phyloP scores from a whole-genome alignment of 2,888 invertebrate genomes.

The Noctua pronuba region DNA sequence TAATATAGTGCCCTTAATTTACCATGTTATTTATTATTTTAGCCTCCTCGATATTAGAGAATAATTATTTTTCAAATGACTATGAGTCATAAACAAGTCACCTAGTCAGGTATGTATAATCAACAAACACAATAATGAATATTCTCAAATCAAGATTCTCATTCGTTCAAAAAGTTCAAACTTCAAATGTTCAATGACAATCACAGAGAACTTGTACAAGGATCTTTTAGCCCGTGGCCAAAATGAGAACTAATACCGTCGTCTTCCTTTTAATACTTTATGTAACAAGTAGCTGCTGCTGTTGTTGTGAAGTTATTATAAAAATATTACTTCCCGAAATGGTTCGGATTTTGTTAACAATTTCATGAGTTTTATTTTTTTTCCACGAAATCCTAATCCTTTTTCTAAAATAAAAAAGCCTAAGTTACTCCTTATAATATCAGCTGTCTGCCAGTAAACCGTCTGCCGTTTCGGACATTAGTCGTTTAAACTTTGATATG shows the following conservation, averaged over 20 bases:
- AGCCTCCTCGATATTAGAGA: not conserved
- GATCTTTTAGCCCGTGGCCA: not conserved
- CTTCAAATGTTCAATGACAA: slow-evolving; percentile 27
- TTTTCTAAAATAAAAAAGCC: too few species aligned
- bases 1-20: slow-evolving; percentile 8
- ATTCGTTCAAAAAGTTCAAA: slow-evolving; percentile 22
- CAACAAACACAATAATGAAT: not conserved
- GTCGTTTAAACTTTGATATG: too few species aligned
- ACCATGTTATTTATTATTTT: slow-evolving; percentile 35
- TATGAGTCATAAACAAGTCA: slow-evolving; percentile 37
- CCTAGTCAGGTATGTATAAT: not conserved
- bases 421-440: too few species aligned
- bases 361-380: too few species aligned
- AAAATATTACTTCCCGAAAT: too few species aligned
- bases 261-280: not conserved
- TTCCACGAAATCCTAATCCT: too few species aligned
- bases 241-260: not conserved
- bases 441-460: too few species aligned
- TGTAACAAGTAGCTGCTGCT: too few species aligned
- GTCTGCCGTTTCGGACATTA: too few species aligned
- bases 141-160: slow-evolving; percentile 8
- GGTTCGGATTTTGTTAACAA: too few species aligned
- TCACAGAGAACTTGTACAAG: slow-evolving; percentile 5
- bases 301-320: too few species aligned
- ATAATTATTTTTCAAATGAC: not conserved